Conservation (phyloP, 2,888 invertebrate genomes). For the Heteromurus nitidus region DNA sequence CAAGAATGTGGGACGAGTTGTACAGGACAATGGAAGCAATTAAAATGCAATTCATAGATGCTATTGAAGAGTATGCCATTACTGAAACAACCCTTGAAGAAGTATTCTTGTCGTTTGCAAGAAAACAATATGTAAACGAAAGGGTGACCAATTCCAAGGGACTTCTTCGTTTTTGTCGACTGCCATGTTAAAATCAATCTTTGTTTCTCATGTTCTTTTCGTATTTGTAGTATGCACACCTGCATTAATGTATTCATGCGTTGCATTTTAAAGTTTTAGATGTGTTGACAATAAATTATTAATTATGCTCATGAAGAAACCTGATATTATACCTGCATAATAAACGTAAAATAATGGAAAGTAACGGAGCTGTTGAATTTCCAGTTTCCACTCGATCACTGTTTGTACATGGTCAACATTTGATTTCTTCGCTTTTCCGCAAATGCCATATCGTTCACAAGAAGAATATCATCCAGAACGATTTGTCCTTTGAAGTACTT, state of each 20-base stretch:
- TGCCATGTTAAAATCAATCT: background rate
- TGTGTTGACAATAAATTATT: too few species aligned
- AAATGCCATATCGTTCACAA: slow-evolving; percentile 44
- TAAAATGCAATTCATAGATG: slow-evolving; percentile 74
- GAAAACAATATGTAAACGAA: slow-evolving; percentile 60
- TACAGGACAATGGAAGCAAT: slow-evolving; percentile 76
- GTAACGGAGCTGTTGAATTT: background rate
- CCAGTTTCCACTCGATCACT: too few species aligned
- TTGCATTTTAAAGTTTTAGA: too few species aligned
- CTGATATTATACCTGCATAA: background rate
- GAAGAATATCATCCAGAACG: slow-evolving; percentile 56
- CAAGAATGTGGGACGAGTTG: slow-evolving; percentile 76
- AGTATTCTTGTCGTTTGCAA: slow-evolving; percentile 77
- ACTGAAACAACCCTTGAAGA: slow-evolving; percentile 77
- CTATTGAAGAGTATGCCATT: slow-evolving; percentile 76
- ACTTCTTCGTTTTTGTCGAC: background rate
- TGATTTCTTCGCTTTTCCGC: slow-evolving; percentile 43
- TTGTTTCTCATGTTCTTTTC: too few species aligned
- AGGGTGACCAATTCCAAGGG: background rate
- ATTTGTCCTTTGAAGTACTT: slow-evolving; percentile 65
- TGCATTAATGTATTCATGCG: too few species aligned
- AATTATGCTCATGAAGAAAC: background rate
- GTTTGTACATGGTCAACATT: slow-evolving; percentile 45
- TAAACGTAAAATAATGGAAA: background rate
- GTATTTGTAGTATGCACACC: too few species aligned